phyloP scores from a whole-genome alignment of 2,113 vertebrate genomes.

The Gallinago paraguaiae region DNA sequence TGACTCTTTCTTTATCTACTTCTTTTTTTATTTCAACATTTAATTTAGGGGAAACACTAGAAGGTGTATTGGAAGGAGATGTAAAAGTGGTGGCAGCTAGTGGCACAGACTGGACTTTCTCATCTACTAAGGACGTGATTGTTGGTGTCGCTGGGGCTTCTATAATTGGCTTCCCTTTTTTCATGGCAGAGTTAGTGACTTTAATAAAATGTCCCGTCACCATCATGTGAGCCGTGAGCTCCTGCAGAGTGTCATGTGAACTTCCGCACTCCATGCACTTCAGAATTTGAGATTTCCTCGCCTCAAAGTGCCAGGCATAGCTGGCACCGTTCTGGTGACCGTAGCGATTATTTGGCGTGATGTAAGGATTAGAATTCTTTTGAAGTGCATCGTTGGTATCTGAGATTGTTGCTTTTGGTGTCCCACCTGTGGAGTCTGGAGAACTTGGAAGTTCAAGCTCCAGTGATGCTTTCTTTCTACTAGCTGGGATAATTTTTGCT shows the following conservation, averaged over 20 bases:
- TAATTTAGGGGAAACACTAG: constrained; percentile 86
- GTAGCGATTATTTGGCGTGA: constrained; percentile 95
- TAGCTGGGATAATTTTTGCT: constrained; percentile 92
- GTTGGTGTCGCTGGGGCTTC: constrained; percentile 81
- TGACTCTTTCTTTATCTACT: constrained; percentile 86
- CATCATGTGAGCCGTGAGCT: constrained; percentile 99
- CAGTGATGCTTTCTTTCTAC: constrained; percentile 89
- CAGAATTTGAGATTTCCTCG: constrained; percentile 96
- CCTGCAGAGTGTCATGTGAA: constrained; percentile 95
- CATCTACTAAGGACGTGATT: constrained; percentile 80
- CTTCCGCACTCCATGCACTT: constrained; percentile 99
- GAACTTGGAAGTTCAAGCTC: constrained; percentile 95
- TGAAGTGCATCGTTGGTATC: constrained; percentile 87
- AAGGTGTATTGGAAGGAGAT: constrained; percentile 85
- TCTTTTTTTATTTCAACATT: constrained; percentile 93
- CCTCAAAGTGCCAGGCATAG: constrained; percentile 99
- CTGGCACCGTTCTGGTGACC: constrained; percentile 98
- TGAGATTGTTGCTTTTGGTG: constrained; percentile 82
- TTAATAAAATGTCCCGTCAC: constrained; percentile 99
- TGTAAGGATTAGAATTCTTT: constrained; percentile 92
- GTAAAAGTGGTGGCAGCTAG: constrained; percentile 95
- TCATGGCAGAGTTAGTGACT: constrained; percentile 97
- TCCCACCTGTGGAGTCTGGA: constrained; percentile 92
- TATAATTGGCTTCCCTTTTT: constrained; percentile 95
- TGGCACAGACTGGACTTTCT: constrained; percentile 96